These are phyloP conservation scores for Rhinopomastus cyanomelas DNA, from an alignment of 2,113 vertebrate species.

Conservation along the genomic window DNA sequence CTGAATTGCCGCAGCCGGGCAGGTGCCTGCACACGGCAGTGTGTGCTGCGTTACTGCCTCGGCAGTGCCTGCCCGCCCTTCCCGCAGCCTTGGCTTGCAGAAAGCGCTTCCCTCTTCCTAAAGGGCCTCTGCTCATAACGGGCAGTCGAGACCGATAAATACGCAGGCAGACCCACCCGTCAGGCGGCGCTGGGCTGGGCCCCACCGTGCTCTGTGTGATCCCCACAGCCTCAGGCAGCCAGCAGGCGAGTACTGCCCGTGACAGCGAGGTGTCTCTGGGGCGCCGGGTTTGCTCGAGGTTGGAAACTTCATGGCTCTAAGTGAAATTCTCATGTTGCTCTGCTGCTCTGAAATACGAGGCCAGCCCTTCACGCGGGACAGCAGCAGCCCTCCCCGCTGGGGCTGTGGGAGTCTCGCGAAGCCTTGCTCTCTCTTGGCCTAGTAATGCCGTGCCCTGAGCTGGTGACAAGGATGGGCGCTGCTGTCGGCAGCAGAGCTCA, in stretches of 20 bases:
- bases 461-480: background rate
- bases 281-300: background rate
- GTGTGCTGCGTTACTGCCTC: background rate
- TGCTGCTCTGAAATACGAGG: background rate
- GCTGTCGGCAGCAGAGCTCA: background rate
- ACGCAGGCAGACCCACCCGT: background rate
- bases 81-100: background rate
- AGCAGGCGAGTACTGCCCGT: background rate
- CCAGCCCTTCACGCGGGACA: background rate
- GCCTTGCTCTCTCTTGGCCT: background rate
- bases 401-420: background rate
- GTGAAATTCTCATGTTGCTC: background rate
- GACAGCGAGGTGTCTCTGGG: background rate
- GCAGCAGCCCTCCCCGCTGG: background rate
- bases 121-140: background rate
- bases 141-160: background rate
- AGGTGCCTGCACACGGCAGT: background rate
- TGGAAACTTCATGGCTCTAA: background rate
- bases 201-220: background rate
- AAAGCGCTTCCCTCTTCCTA: background rate
- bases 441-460: background rate
- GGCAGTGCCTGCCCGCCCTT: background rate
- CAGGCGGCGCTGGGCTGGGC: background rate
- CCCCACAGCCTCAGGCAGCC: background rate
- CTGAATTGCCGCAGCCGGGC: background rate